These are phyloP conservation scores for Resseliella maxima DNA, from an alignment of 2,888 invertebrate species.

Conservation along the genomic window DNA sequence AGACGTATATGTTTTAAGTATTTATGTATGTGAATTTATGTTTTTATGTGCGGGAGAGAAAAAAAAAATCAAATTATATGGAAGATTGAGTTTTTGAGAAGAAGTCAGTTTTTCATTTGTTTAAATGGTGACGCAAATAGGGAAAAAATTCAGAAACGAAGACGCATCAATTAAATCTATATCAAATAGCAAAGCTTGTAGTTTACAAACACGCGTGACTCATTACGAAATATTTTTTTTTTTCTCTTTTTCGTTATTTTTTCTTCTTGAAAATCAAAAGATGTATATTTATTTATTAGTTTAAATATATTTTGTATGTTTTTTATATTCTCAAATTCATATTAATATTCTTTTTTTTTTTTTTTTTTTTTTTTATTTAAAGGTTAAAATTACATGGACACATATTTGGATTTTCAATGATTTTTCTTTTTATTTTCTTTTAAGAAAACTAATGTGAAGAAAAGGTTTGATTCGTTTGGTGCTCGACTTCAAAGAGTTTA, in stretches of 20 bases:
- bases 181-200: background rate
- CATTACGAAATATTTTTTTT: background rate
- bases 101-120: background rate
- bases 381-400: slow-evolving; percentile 51
- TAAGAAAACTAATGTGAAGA: background rate
- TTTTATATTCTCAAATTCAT: background rate
- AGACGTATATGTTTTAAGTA: no score
- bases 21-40: background rate
- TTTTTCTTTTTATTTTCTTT: background rate
- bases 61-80: background rate
- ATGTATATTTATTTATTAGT: background rate
- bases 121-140: background rate
- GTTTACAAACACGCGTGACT: slow-evolving; percentile 8
- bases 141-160: slow-evolving; percentile 1
- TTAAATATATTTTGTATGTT: slow-evolving; percentile 9
- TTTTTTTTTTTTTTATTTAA: background rate
- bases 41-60: background rate
- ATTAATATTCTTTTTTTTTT: background rate
- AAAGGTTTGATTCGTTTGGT: background rate
- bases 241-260: no score
- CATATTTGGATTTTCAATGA: background rate
- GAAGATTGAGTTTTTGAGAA: background rate
- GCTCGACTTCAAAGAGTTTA: background rate
- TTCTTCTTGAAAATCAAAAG: background rate
- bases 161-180: slow-evolving; percentile 15